Evolutionary conservation across 2,888 invertebrate genomes (phyloP).

Genomic region (Ecdyonurus torrentis): DNA sequence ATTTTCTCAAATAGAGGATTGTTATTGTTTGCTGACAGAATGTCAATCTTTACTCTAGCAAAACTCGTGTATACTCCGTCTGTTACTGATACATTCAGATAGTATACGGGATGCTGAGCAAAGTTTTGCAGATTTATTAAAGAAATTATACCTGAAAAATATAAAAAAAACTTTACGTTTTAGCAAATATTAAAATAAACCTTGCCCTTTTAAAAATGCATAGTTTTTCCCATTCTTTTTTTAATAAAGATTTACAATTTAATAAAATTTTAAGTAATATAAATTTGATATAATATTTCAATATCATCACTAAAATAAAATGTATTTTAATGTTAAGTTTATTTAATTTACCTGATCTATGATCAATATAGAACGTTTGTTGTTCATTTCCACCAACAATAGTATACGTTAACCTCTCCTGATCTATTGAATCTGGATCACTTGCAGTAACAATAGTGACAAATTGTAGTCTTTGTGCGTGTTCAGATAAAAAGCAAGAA

Average conservation of each 20-base stretch:
- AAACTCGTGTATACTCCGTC: slow-evolving; percentile 91
- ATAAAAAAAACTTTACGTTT: slow-evolving; percentile 9
- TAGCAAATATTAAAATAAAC: not conserved
- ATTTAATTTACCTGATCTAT: slow-evolving; percentile 27
- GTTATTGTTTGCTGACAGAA: slow-evolving; percentile 60
- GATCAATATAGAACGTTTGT: slow-evolving; percentile 51
- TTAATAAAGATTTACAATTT: too few relatives aligned
- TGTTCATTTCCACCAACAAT: slow-evolving; percentile 68
- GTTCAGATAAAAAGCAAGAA: slow-evolving; percentile 57
- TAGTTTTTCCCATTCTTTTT: not conserved
- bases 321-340: not conserved
- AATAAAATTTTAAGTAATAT: too few relatives aligned
- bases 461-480: slow-evolving; percentile 71
- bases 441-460: slow-evolving; percentile 76
- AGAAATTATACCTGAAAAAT: slow-evolving; percentile 37
- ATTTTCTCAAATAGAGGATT: slow-evolving; percentile 63
- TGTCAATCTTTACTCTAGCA: slow-evolving; percentile 60
- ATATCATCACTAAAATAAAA: not conserved
- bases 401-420: slow-evolving; percentile 54
- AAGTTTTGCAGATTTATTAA: slow-evolving; percentile 60
- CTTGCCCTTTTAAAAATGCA: not conserved
- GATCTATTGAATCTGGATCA: slow-evolving; percentile 72
- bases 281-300: not conserved
- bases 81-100: slow-evolving; percentile 82
- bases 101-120: slow-evolving; percentile 42